A percentile compares a stretch with the other conserved stretches of the same genome.
phyloP scores from a whole-genome alignment of 2,888 invertebrate species.

The Diarsia brunnea region DNA sequence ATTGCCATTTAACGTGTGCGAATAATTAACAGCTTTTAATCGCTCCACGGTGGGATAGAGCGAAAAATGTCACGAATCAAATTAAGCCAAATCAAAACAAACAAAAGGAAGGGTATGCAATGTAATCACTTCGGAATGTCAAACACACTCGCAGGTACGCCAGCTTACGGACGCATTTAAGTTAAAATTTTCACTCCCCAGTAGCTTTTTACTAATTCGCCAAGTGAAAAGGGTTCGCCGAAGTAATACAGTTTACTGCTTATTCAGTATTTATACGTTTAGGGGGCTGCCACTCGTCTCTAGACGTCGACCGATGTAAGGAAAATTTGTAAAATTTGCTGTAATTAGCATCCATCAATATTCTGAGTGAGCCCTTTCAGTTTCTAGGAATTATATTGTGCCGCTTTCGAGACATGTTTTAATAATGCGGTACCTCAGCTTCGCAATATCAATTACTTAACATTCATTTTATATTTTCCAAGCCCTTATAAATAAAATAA shows the following conservation, averaged over 20 bases:
- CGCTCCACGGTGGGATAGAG: slow-evolving; percentile 57
- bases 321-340: slow-evolving; percentile 85
- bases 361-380: slow-evolving; percentile 46
- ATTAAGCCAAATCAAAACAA: slow-evolving; percentile 89
- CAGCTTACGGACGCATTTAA: slow-evolving; percentile 88
- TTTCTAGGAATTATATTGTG: slow-evolving; percentile 40
- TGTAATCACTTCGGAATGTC: slow-evolving; percentile 90
- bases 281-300: slow-evolving; percentile 86
- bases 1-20: slow-evolving; percentile 60
- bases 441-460: neutral
- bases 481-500: neutral
- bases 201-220: slow-evolving; percentile 91
- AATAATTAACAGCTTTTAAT: slow-evolving; percentile 66
- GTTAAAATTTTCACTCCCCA: slow-evolving; percentile 91
- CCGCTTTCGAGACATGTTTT: slow-evolving; percentile 44
- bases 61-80: slow-evolving; percentile 88
- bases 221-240: slow-evolving; percentile 91
- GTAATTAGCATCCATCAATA: slow-evolving; percentile 76
- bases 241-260: slow-evolving; percentile 91
- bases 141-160: slow-evolving; percentile 88
- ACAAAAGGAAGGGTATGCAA: slow-evolving; percentile 87
- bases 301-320: slow-evolving; percentile 83
- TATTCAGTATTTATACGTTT: slow-evolving; percentile 90
- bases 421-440: slow-evolving; percentile 20
- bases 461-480: slow-evolving; percentile 3